These are phyloP conservation scores for Tokudaia muenninki DNA, from an alignment of 2,797 vertebrate genomes.

Conservation along the genomic window DNA sequence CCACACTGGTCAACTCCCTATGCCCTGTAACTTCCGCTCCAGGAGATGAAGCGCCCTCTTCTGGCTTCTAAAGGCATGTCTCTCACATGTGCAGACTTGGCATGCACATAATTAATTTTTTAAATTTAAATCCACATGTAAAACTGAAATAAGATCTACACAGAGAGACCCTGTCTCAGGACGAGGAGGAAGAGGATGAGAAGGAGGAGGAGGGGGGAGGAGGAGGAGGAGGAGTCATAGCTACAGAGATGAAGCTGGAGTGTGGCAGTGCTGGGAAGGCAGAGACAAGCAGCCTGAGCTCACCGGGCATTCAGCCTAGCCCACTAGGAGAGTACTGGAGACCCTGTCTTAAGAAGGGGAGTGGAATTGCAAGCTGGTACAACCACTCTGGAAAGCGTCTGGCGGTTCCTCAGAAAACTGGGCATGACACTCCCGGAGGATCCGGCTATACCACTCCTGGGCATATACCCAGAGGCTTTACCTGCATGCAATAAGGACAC, in stretches of 20 bases:
- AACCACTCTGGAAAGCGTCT: too few species aligned
- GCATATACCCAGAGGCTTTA: too few species aligned
- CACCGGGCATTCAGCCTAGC: too few species aligned
- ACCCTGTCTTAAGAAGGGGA: neutral
- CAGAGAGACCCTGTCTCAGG: neutral
- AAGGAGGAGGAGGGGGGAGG: fast-evolving
- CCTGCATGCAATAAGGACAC: too few species aligned
- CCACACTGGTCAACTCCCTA: neutral
- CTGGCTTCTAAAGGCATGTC: neutral
- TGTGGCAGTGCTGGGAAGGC: neutral
- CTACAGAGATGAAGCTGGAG: neutral
- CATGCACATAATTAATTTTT: neutral
- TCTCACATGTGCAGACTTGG: neutral
- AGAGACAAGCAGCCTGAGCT: neutral
- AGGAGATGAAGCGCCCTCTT: neutral
- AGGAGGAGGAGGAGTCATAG: too few species aligned
- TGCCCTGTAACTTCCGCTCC: too few species aligned
- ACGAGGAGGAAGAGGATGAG: neutral
- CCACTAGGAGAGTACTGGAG: neutral
- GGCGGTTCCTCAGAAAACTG: too few species aligned
- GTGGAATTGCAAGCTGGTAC: too few species aligned
- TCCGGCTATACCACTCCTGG: too few species aligned
- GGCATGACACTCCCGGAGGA: too few species aligned
- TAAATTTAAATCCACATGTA: neutral
- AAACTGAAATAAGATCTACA: neutral